These are phyloP conservation scores for Neuroscelio doddi DNA, from an alignment of 2,888 invertebrate species.

Conservation along the genomic window DNA sequence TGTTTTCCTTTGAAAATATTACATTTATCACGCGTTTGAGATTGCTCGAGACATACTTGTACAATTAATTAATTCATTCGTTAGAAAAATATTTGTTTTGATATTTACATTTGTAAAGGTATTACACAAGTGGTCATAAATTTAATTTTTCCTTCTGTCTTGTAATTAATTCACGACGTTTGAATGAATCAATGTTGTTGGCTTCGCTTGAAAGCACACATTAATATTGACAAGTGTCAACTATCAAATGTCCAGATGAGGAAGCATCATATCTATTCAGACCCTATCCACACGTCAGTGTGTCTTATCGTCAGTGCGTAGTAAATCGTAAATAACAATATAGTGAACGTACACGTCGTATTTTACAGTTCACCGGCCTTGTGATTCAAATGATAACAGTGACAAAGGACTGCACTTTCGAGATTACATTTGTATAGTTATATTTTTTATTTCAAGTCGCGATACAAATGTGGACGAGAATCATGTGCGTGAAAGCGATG, in stretches of 20 bases:
- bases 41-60: too few relatives aligned
- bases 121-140: too few relatives aligned
- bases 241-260: constrained; percentile 1
- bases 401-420: constrained; percentile 21
- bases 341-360: neutral
- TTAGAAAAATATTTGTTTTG: too few relatives aligned
- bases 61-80: too few relatives aligned
- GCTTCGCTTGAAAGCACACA: too few relatives aligned
- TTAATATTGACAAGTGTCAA: neutral
- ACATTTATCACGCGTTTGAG: too few relatives aligned
- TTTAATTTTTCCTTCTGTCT: too few relatives aligned
- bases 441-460: constrained; percentile 12
- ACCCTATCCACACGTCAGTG: constrained; percentile 4
- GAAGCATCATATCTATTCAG: constrained; percentile 15
- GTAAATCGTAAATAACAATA: constrained; percentile 6
- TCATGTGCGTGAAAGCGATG: constrained; percentile 10
- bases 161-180: too few relatives aligned
- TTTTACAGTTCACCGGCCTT: constrained; percentile 18
- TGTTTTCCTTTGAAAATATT: too few relatives aligned
- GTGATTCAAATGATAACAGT: constrained; percentile 15
- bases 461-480: neutral
- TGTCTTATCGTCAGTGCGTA: constrained; percentile 9
- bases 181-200: too few relatives aligned
- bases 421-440: constrained; percentile 1
- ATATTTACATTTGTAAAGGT: too few relatives aligned